Percentiles rank a stretch among this genome's conserved stretches.
Conservation (phyloP, 2,113 vertebrate genomes). For the Alces alces region DNA sequence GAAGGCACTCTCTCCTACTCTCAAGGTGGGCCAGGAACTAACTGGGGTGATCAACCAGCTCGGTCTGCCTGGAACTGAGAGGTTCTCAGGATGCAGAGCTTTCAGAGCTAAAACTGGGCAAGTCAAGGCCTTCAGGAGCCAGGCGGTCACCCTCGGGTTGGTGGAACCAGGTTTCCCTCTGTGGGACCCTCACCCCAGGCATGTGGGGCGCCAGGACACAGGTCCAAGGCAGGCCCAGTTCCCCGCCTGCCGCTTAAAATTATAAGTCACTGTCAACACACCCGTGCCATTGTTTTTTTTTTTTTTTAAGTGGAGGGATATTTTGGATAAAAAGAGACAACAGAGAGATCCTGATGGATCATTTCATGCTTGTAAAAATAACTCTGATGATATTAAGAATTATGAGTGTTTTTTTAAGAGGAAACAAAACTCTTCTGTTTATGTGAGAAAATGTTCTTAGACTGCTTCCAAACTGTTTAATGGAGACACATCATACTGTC, state of each 20-base stretch:
- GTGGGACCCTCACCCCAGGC: background rate
- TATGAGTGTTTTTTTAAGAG: background rate
- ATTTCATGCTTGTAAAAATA: background rate
- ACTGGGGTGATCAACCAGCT: background rate
- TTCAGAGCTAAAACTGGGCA: background rate
- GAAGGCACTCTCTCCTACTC: background rate
- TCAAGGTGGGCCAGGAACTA: accelerated
- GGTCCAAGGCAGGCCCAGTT: background rate
- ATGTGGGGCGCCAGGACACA: accelerated
- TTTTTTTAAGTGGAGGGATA: background rate
- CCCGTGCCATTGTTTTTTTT: background rate
- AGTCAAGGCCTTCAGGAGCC: background rate
- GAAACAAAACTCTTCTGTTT: background rate
- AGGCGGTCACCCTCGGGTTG: background rate
- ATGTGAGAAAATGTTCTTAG: background rate
- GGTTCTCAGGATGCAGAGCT: background rate
- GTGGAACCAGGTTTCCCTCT: background rate
- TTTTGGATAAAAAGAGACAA: background rate
- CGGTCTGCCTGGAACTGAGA: background rate
- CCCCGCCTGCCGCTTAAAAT: background rate
- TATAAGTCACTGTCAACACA: background rate
- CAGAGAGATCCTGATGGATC: background rate
- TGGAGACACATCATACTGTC: background rate
- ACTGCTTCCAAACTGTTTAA: background rate
- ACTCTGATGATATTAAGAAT: background rate